A percentile compares a stretch with the other conserved stretches of the same genome.
phyloP scores from a whole-genome alignment of 2,797 vertebrate species.

The Limosa lapponica region DNA sequence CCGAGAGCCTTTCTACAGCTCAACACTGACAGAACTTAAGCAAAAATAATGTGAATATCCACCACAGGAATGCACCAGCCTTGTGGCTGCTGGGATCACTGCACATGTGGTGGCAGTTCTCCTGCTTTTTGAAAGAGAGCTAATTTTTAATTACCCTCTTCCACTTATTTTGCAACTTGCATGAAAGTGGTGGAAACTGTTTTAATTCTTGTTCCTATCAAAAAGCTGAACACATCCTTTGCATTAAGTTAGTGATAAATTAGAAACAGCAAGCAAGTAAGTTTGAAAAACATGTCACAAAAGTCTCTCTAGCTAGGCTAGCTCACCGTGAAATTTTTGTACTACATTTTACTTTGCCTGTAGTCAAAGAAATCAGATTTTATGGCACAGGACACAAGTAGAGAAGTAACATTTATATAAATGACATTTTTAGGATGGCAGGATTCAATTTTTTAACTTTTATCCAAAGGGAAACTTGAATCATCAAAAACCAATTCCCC shows the following conservation, averaged over 20 bases:
- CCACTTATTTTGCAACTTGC: background rate
- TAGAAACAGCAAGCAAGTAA: background rate
- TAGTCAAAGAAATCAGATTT: background rate
- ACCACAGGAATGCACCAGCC: background rate
- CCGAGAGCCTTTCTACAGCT: background rate
- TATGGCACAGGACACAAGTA: background rate
- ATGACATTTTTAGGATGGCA: background rate
- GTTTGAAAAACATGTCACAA: background rate
- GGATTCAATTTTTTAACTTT: background rate
- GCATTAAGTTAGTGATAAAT: background rate
- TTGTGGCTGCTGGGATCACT: background rate
- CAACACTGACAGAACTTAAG: background rate
- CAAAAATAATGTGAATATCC: conserved; percentile 42
- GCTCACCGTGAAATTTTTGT: background rate
- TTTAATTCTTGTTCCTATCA: background rate
- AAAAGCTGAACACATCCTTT: background rate
- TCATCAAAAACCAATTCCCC: background rate
- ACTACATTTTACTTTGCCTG: background rate
- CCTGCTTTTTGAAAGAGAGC: background rate
- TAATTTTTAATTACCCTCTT: background rate
- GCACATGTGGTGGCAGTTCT: background rate
- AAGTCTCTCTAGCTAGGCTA: background rate
- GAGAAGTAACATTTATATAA: background rate
- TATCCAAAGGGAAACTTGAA: background rate
- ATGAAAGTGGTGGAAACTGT: background rate